Conservation (phyloP, 1,140 invertebrate species). For the Pogonomyrmex californicus region DNA sequence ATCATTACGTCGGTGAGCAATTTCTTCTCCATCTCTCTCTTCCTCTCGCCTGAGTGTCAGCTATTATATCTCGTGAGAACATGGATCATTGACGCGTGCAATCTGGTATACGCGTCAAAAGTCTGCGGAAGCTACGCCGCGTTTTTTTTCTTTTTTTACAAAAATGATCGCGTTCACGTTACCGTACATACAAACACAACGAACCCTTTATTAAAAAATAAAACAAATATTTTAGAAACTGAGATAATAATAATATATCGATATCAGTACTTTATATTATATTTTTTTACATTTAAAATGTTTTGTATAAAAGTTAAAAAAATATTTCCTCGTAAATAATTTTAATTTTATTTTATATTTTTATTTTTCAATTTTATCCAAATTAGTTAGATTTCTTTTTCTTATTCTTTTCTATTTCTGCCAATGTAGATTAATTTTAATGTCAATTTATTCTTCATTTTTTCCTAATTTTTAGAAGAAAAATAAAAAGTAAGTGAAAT, state of each 20-base stretch:
- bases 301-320: neutral
- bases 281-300: neutral
- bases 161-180: neutral
- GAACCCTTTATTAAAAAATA: neutral
- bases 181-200: neutral
- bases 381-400: neutral
- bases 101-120: neutral
- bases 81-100: neutral
- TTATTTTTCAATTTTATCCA: no score
- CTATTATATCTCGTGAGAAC: conserved; percentile 34
- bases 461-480: no score
- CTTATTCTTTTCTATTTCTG: no score
- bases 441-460: no score
- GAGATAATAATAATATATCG: conserved; percentile 1
- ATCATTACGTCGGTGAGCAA: conserved; percentile 95
- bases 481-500: no score
- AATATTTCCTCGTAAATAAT: neutral
- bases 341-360: no score
- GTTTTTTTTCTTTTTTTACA: neutral
- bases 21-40: conserved; percentile 44
- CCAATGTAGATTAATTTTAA: no score
- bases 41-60: neutral
- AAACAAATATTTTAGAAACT: neutral
- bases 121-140: neutral
- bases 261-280: neutral